Conservation (phyloP, 2,797 vertebrate genomes). For the Mus spretus region DNA sequence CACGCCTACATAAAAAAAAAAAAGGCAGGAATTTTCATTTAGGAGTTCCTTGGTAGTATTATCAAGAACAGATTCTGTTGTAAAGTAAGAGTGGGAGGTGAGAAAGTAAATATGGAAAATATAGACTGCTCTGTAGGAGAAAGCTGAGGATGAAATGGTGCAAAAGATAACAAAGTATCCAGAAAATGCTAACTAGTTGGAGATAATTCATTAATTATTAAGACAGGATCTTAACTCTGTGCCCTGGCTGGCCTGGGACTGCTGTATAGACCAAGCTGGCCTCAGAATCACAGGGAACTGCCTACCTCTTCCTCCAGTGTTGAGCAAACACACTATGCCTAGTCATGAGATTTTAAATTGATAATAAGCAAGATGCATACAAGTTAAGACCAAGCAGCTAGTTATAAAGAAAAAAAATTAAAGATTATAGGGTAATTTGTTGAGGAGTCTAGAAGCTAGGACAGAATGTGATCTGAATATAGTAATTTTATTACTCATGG, state of each 20-base stretch:
- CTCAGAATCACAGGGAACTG: neutral
- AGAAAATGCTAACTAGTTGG: neutral
- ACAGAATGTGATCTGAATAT: neutral
- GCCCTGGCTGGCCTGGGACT: neutral
- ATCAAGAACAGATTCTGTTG: neutral
- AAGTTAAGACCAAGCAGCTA: neutral
- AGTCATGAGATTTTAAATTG: neutral
- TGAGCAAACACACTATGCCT: neutral
- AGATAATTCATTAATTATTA: neutral
- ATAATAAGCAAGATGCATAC: conserved; percentile 1
- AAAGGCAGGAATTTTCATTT: neutral
- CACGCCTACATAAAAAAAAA: neutral
- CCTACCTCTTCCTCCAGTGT: neutral
- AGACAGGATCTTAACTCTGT: neutral
- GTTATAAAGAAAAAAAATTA: neutral
- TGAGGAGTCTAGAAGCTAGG: conserved; percentile 3
- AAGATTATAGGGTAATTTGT: neutral
- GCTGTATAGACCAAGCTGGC: neutral
- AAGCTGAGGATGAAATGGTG: neutral
- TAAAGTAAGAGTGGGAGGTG: neutral
- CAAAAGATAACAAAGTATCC: neutral
- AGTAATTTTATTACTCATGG: neutral
- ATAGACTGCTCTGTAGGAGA: neutral
- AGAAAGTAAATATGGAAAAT: neutral
- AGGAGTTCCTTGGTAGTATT: neutral